Conservation (phyloP, 2,797 vertebrate species). For the Clarias platycephalus region DNA sequence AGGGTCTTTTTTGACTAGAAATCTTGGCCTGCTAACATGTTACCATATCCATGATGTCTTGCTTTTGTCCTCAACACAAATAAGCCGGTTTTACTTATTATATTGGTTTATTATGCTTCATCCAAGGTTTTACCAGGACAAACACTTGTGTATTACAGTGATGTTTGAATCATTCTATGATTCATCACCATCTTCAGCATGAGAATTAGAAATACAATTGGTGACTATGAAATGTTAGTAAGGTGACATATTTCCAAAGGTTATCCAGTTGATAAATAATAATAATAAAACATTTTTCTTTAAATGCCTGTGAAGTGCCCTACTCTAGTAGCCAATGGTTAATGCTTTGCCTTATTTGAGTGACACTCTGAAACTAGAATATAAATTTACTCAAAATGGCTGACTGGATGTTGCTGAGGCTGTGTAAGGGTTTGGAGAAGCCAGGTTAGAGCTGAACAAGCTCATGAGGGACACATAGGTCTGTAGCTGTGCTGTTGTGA, state of each 20-base stretch:
- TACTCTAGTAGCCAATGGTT: background rate
- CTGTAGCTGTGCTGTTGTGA: slow-evolving; percentile 56
- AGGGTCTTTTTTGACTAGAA: background rate
- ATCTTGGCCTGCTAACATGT: background rate
- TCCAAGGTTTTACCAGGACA: background rate
- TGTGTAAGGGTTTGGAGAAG: slow-evolving; percentile 33
- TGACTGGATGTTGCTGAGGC: slow-evolving; percentile 1
- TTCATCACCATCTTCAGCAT: background rate
- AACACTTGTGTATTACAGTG: background rate
- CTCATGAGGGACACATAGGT: slow-evolving; percentile 44
- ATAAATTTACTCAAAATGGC: slow-evolving; percentile 33
- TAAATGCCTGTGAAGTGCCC: background rate
- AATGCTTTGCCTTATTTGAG: background rate
- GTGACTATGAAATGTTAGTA: background rate
- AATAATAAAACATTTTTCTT: background rate
- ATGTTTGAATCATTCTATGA: background rate
- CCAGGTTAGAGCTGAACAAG: slow-evolving; percentile 47
- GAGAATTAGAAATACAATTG: background rate
- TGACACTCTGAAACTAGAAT: slow-evolving; percentile 1
- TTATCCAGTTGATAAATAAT: background rate
- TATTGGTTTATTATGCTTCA: background rate
- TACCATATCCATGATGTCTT: background rate
- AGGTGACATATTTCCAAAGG: slow-evolving; percentile 1
- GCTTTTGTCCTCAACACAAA: background rate
- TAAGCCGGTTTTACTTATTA: background rate